These are phyloP conservation scores for Acanthaster planci DNA, from an alignment of 35 echinoderm and acorn worm species.

Conservation along the genomic window DNA sequence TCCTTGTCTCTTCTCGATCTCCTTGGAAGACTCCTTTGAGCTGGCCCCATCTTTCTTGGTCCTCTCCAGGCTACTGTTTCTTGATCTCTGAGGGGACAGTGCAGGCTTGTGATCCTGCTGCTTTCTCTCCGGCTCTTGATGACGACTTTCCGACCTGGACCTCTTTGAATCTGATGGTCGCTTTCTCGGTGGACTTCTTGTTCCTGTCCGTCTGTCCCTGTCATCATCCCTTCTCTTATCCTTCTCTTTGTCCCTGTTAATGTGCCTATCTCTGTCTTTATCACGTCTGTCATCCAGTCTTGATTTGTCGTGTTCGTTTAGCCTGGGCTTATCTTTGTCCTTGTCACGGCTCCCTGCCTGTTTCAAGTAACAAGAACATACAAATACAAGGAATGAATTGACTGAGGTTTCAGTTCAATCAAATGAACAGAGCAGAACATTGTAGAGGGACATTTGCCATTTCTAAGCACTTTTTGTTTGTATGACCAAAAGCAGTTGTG, in stretches of 20 bases:
- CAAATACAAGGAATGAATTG: neutral
- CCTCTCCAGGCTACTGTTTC: neutral
- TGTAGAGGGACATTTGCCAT: no score
- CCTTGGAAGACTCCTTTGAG: neutral
- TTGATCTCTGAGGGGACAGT: neutral
- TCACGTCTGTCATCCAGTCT: no score
- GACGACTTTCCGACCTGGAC: neutral
- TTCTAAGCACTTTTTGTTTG: no score
- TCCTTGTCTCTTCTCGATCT: conserved; percentile 3
- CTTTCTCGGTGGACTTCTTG: neutral
- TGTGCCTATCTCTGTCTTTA: no score
- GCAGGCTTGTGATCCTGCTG: neutral
- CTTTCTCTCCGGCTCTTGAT: neutral
- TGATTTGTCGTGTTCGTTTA: neutral
- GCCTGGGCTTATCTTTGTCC: neutral
- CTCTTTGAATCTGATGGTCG: neutral
- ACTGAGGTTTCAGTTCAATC: no score
- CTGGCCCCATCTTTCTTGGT: neutral
- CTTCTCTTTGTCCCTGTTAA: neutral
- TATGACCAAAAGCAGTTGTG: no score
- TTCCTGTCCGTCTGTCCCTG: neutral
- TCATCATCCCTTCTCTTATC: neutral
- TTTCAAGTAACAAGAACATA: neutral
- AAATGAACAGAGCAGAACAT: no score
- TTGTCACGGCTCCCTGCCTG: neutral